A percentile compares a stretch with the other conserved stretches of the same genome.
Conservation (phyloP, 2,888 invertebrate genomes). For the Pediacus dermestoides region DNA sequence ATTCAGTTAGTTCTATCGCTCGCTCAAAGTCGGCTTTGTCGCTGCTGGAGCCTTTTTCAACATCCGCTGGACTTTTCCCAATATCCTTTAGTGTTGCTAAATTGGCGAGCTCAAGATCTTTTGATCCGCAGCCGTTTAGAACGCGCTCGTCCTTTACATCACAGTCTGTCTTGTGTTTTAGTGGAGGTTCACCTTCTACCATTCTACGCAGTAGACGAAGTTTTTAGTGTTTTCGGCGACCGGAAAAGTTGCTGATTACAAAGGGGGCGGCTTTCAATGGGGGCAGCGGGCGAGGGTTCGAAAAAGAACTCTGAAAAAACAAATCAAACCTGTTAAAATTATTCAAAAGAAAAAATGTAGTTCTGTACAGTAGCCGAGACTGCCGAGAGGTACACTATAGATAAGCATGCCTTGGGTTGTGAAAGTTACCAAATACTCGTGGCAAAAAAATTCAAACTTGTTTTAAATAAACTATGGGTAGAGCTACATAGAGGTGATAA, state of each 20-base stretch:
- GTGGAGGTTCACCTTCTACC: constrained; percentile 84
- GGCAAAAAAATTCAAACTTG: too few species aligned
- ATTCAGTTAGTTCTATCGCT: constrained; percentile 79
- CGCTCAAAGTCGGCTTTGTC: constrained; percentile 83
- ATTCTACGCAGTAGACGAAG: constrained; percentile 63
- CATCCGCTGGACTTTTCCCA: constrained; percentile 53
- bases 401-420: too few species aligned
- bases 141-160: constrained; percentile 83
- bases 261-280: constrained; percentile 39
- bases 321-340: constrained; percentile 13
- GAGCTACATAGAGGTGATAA: too few species aligned
- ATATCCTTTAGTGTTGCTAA: constrained; percentile 33
- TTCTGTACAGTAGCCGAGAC: too few species aligned
- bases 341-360: too few species aligned
- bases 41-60: constrained; percentile 59
- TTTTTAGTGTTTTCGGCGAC: constrained; percentile 29
- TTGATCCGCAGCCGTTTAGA: constrained; percentile 73
- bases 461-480: too few species aligned
- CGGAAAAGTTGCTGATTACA: constrained; percentile 19
- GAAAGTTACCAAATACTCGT: too few species aligned
- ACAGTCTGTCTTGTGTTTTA: constrained; percentile 71
- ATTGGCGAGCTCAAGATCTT: constrained; percentile 53
- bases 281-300: constrained; percentile 42
- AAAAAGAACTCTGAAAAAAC: constrained; percentile 40
- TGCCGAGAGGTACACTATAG: too few species aligned